Base-by-base conservation (phyloP, 2,797 vertebrate genomes). In the Balearica regulorum region DNA sequence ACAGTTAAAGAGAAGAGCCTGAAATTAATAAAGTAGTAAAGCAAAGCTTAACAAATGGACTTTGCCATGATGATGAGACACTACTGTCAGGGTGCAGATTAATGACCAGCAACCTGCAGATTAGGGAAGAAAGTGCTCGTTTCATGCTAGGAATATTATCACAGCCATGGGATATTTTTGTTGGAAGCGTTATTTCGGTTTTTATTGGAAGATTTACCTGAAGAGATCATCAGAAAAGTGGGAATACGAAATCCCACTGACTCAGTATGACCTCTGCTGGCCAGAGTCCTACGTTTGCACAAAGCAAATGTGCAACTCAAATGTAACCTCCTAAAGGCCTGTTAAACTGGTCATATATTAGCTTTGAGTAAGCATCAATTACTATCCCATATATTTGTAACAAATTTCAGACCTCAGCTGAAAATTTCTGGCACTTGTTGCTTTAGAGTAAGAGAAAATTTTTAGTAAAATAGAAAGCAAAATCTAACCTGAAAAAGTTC, bases 231-330 rank as follows among this genome's bases (percentile, higher is more conserved):
- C 19, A 57, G 28, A 64, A 66, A 80, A 85, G 3, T 6, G 46
- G 10, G 51, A 87, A 35, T 48, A 54, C 0, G 4, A 83, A 81
- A 92, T 94, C 75, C 29, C 64, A 68, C 82, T 94, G 69, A 33
- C 68, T 92, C 60, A 71, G 68, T 73, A 15, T 92, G 96, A 97
- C 96, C 94, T 97, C 96, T 97, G 89, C 96, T 96, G 96, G 96
- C 64, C 94, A 71, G 55, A 91, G 26, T 51, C 49, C 78, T 83
- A 26, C 0, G 1, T 37, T 35, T 78, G 60, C 48, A 83, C 48
- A 73, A 79, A 62, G 44, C 18, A 94, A 71, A 81, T 2, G 3
- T 16, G 20, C 53, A 84, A 70, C 48, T 84, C 16, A 16, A 26
- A 29, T 0, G 11, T 14, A 41, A 44, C 6, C 22, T 77, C 70